A percentile compares a stretch with the other conserved stretches of the same genome.
Conservation (phyloP, 2,797 vertebrate genomes). For the Ataeniobius toweri region DNA sequence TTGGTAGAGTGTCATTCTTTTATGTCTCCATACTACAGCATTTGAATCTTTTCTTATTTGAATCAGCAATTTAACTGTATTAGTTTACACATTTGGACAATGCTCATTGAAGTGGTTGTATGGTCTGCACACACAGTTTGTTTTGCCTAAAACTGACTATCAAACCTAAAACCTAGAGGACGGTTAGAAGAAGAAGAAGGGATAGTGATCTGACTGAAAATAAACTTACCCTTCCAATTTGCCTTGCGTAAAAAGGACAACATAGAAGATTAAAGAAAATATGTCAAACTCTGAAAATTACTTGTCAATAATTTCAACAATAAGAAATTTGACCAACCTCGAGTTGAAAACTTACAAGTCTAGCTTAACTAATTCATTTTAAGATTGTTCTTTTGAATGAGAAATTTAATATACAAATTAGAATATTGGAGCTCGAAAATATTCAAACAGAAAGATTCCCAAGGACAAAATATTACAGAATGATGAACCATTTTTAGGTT, state of each 20-base stretch:
- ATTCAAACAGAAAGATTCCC: constrained; percentile 37
- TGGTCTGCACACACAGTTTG: neutral
- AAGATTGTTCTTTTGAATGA: constrained; percentile 31
- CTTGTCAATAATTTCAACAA: constrained; percentile 70
- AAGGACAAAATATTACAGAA: constrained; percentile 52
- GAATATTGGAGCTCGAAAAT: constrained; percentile 24
- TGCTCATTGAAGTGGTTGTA: neutral
- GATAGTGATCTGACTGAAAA: constrained; percentile 19
- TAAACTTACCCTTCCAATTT: constrained; percentile 40
- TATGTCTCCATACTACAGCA: neutral
- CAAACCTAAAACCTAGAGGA: neutral
- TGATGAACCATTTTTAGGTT: constrained; percentile 58
- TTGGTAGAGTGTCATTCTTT: neutral
- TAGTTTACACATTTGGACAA: neutral
- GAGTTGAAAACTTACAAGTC: constrained; percentile 55
- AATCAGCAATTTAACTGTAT: neutral
- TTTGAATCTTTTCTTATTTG: neutral
- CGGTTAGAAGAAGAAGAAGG: neutral
- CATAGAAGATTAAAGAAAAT: constrained; percentile 42
- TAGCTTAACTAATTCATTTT: constrained; percentile 37
- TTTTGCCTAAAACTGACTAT: constrained; percentile 22
- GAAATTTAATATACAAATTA: constrained; percentile 27
- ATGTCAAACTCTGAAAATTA: constrained; percentile 66
- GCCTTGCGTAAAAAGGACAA: constrained; percentile 36
- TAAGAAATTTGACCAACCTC: constrained; percentile 70